A percentile compares a stretch with the other conserved stretches of the same genome.
Conservation (phyloP, 2,113 vertebrate genomes). For the Seriola aureovittata region DNA sequence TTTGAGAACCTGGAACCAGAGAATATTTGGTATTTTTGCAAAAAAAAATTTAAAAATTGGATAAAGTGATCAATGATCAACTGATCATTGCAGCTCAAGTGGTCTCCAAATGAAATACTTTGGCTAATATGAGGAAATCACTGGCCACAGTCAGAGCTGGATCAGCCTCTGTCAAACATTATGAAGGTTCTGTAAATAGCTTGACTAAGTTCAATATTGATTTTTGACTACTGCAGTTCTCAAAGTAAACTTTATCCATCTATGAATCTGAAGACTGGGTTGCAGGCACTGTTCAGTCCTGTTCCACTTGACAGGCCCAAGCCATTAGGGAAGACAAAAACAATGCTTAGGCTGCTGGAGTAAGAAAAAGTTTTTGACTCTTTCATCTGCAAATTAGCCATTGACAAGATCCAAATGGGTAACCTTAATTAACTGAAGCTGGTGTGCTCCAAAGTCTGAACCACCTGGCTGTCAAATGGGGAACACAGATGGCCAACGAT, state of each 20-base stretch:
- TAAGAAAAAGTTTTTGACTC: slow-evolving; percentile 45
- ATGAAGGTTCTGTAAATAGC: slow-evolving; percentile 72
- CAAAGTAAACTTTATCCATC: slow-evolving; percentile 61
- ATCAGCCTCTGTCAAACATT: slow-evolving; percentile 69
- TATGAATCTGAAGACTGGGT: slow-evolving; percentile 43
- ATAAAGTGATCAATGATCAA: neutral
- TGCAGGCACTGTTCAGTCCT: slow-evolving; percentile 29
- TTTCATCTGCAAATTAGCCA: slow-evolving; percentile 59
- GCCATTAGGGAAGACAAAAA: slow-evolving; percentile 50
- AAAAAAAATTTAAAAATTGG: neutral
- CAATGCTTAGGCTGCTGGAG: slow-evolving; percentile 20
- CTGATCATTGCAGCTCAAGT: neutral
- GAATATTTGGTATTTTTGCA: too few species aligned
- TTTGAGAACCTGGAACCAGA: too few species aligned
- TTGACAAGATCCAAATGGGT: slow-evolving; percentile 63
- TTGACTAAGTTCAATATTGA: slow-evolving; percentile 70
- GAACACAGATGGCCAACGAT: slow-evolving; percentile 46
- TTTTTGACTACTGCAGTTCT: slow-evolving; percentile 56
- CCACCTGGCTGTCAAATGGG: slow-evolving; percentile 68
- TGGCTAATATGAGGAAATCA: neutral
- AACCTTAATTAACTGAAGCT: slow-evolving; percentile 70
- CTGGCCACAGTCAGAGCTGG: slow-evolving; percentile 1
- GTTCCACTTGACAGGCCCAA: slow-evolving; percentile 41
- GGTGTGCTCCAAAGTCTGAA: slow-evolving; percentile 45
- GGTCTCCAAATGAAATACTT: neutral